A percentile compares a stretch with the other conserved stretches of the same genome.
phyloP scores from a whole-genome alignment of 1,140 invertebrate species.

The Brachionus angularis region DNA sequence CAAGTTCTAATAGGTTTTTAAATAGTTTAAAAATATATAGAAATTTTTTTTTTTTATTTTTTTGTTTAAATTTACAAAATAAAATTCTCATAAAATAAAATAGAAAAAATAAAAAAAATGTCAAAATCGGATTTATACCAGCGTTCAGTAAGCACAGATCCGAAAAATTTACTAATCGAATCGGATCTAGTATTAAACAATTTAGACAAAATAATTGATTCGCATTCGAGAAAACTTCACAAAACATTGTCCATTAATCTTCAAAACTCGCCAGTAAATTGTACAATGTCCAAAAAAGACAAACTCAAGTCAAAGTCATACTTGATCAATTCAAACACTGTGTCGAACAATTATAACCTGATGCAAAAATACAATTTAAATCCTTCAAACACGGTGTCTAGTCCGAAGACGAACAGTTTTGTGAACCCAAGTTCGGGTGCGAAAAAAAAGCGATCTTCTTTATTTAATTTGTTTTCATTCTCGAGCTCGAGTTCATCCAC shows the following conservation, averaged over 20 bases:
- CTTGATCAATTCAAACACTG: slow-evolving; percentile 23
- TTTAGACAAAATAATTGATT: slow-evolving; percentile 12
- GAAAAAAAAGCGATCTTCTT: slow-evolving; percentile 19
- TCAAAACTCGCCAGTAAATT: too few species aligned
- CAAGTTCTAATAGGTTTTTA: too few species aligned
- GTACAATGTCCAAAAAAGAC: neutral
- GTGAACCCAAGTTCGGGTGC: slow-evolving; percentile 5
- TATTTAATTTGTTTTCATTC: slow-evolving; percentile 30
- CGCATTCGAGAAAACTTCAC: slow-evolving; percentile 27
- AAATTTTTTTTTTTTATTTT: too few species aligned
- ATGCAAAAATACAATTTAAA: too few species aligned
- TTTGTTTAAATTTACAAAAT: too few species aligned
- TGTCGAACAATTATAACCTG: too few species aligned
- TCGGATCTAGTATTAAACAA: neutral
- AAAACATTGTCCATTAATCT: too few species aligned
- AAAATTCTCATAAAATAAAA: too few species aligned
- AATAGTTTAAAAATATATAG: too few species aligned
- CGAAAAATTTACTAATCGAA: neutral
- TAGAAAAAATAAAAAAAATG: neutral
- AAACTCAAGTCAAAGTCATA: slow-evolving; percentile 31
- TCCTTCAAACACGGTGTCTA: neutral
- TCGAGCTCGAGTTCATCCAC: neutral
- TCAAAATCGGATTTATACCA: slow-evolving; percentile 17
- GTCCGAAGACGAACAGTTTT: neutral
- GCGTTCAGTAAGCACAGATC: slow-evolving; percentile 11